Evolutionary conservation across 1,140 invertebrate species (phyloP), one percentile per base, ranked within the genome.

Genomic region (Streblospio benedicti): DNA sequence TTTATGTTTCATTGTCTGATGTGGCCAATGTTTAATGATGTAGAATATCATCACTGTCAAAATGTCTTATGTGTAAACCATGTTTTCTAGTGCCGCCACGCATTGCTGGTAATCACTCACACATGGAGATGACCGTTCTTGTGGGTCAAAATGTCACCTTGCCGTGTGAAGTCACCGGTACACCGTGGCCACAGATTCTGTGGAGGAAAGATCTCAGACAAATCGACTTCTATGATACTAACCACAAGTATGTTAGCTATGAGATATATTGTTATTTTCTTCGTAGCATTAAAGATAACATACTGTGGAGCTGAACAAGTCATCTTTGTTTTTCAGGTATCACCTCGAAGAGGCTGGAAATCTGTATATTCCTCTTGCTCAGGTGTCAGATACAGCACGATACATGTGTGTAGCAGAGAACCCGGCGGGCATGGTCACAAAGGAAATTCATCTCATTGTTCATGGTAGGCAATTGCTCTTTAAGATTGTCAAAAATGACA

Each of bases 101-200:
- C 73, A 95, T 97, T 81, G 88, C 86, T 76, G 86, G 89, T 74
- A 92, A 66, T 2, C 69, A 65, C 86, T 71, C 89, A 90, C 64
- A 89, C 92, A n/a, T n/a, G 77, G 89, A 94, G 75, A 86, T 95
- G 74, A 91, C 93, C 72, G 92, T 96, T 69, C 91, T 93, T 81
- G 84, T 93, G 79, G 91, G 69, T 5, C 62, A 71, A 4, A 52
- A 68, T 16, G 70, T 72, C 5, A 63, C 61, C 12, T 66, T 80
- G 6, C 61, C 64, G 25, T 83, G 82, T 67, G 76, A 80, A 62
- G 73, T 74, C 0, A 62, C 61, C 33, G 82, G 82, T n/a, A 72
- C 78, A 52, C 83, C 83, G 2, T 57, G 62, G 32, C 80, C 83
- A 5, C 31, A 57, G 5, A 63, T 76, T 2, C 45, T 63, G 2